A percentile compares a stretch with the other conserved stretches of the same genome.
These are phyloP conservation scores for Carcinoscorpius rotundicauda DNA, from an alignment of 1,140 invertebrate species.

Conservation along the genomic window DNA sequence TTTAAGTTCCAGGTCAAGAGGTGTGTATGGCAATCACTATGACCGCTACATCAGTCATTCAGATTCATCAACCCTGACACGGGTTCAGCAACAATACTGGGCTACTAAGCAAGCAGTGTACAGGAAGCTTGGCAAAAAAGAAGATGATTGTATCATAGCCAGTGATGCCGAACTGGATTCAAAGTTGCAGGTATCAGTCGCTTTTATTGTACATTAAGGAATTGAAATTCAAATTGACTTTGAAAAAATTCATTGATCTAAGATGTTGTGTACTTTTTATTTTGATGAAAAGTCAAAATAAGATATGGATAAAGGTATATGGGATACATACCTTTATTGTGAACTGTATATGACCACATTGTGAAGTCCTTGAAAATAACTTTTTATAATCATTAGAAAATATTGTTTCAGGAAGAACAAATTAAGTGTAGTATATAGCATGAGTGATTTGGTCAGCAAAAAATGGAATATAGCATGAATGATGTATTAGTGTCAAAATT, in stretches of 20 bases:
- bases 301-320: too few relatives aligned
- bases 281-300: not conserved
- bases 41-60: conserved; percentile 4
- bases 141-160: conserved; percentile 91
- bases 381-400: too few relatives aligned
- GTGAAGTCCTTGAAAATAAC: too few relatives aligned
- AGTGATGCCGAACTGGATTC: conserved; percentile 94
- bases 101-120: conserved; percentile 92
- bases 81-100: conserved; percentile 59
- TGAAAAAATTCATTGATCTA: too few relatives aligned
- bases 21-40: conserved; percentile 5
- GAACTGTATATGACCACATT: too few relatives aligned
- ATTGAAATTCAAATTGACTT: not conserved
- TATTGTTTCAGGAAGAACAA: too few relatives aligned
- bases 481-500: too few relatives aligned
- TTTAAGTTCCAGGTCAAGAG: not conserved
- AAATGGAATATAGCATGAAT: too few relatives aligned
- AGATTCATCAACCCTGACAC: conserved; percentile 16
- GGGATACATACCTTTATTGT: too few relatives aligned
- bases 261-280: too few relatives aligned
- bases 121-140: conserved; percentile 89
- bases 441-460: too few relatives aligned
- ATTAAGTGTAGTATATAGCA: too few relatives aligned
- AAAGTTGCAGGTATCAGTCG: conserved; percentile 60
- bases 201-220: not conserved